phyloP scores from a whole-genome alignment of 2,888 invertebrate genomes.

The Mamestra brassicae region DNA sequence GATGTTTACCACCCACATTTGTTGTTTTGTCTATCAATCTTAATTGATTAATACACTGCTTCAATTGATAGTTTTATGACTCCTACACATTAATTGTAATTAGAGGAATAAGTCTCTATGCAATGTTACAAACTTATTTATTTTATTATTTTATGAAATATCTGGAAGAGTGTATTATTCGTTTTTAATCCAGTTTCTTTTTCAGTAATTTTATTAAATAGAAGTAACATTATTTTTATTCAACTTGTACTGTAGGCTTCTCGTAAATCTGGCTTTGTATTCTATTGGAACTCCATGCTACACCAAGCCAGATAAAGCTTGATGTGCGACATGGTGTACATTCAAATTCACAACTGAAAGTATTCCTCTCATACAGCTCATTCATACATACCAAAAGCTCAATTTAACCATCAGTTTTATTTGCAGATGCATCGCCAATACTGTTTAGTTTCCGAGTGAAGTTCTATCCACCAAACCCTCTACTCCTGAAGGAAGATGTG shows the following conservation, averaged over 20 bases:
- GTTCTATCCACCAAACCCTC: slow-evolving; percentile 99
- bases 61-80: slow-evolving; percentile 25
- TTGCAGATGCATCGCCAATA: slow-evolving; percentile 96
- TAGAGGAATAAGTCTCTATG: background rate
- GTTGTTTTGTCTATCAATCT: slow-evolving; percentile 16
- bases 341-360: background rate
- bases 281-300: background rate
- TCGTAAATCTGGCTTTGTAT: background rate
- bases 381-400: background rate
- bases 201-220: too few species aligned
- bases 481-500: slow-evolving; percentile 97
- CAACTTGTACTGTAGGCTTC: background rate
- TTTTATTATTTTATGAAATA: too few species aligned
- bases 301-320: background rate
- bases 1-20: background rate
- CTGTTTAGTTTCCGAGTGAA: slow-evolving; percentile 99
- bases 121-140: too few species aligned
- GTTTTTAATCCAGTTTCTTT: too few species aligned
- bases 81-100: slow-evolving; percentile 5
- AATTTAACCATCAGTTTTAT: background rate
- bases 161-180: too few species aligned
- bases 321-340: background rate
- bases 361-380: background rate
- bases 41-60: slow-evolving; percentile 6
- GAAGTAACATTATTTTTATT: too few species aligned